Base-by-base conservation (phyloP, 2,888 invertebrate genomes). In the Alloscopus bannaensis region DNA sequence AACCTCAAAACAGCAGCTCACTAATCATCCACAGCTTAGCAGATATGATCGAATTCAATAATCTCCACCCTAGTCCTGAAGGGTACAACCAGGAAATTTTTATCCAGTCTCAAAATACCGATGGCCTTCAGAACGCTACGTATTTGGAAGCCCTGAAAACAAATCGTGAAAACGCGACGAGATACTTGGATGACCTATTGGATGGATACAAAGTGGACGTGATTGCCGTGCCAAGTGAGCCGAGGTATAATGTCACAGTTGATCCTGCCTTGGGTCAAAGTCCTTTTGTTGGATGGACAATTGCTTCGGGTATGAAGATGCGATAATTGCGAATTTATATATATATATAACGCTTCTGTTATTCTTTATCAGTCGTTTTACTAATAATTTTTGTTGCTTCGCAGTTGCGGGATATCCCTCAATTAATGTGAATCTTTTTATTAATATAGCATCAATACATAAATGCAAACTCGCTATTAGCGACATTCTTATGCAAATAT, bases 31-130 rank as follows among this genome's bases (percentile, higher is more conserved):
- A 24, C 1, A 22, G 40, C 22, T 59, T 83, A 55, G 45, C 73
- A 29, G 83, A 81, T 52, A 73, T 83, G 3, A 83, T 83, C 52
- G 22, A 71, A 13, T 81, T 65, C 28, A 81, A 83, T 24, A 47
- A 62, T 3, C 69, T 71, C 2, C 45, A 81, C 59, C 83, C 81
- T 6, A 29, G 50, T 16, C 40, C 59, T 1, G 75, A 79, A 57
- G 78, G 78, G n/a, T 83, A 79, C 45, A 69, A 76, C 59, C 81
- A 81, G 47, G 66, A 69, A 11, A 3, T 62, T 1, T 29, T 83
- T 3, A 28, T 62, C 1, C 57, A 55, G 40, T 47, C 81, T 16
- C 76, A 83, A 36, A 71, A 71, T 16, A 79, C 81, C 1, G 72
- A 81, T 69, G 83, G 83, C 11, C 13, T 81, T 11, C 1, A 59